Conservation (phyloP, 2,888 invertebrate genomes). For the Deilephila elpenor region DNA sequence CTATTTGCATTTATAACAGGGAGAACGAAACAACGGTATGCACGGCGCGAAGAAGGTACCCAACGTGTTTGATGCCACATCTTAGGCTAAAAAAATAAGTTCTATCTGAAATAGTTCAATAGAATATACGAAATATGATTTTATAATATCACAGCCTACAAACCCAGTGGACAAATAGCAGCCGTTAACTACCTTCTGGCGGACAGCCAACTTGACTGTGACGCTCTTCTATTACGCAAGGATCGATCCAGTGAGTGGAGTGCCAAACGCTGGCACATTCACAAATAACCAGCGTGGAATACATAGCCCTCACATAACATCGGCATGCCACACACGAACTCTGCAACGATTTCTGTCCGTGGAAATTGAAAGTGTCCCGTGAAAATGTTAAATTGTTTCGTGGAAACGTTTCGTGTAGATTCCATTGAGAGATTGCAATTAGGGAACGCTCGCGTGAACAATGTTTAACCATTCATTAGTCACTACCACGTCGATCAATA, state of each 20-base stretch:
- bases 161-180: conserved; percentile 42
- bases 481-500: conserved; percentile 9
- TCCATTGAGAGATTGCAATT: conserved; percentile 9
- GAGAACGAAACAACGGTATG: too few species aligned
- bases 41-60: too few species aligned
- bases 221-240: conserved; percentile 50
- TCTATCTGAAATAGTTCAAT: not conserved
- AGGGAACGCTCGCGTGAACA: not conserved
- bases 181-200: conserved; percentile 52
- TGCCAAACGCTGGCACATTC: conserved; percentile 43
- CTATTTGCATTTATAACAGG: not conserved
- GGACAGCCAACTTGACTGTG: conserved; percentile 51
- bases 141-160: conserved; percentile 32
- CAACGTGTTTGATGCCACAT: too few species aligned
- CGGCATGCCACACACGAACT: conserved; percentile 20
- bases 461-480: conserved; percentile 22
- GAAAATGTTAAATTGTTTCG: conserved; percentile 13
- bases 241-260: conserved; percentile 49
- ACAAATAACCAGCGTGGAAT: conserved; percentile 34
- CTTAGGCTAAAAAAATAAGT: not conserved
- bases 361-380: conserved; percentile 24
- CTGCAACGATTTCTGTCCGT: not conserved
- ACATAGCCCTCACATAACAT: conserved; percentile 22
- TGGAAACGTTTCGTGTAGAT: conserved; percentile 16
- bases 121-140: not conserved